These are phyloP conservation scores for Chelonus formosanus DNA, from an alignment of 2,888 invertebrate species.

Conservation along the genomic window DNA sequence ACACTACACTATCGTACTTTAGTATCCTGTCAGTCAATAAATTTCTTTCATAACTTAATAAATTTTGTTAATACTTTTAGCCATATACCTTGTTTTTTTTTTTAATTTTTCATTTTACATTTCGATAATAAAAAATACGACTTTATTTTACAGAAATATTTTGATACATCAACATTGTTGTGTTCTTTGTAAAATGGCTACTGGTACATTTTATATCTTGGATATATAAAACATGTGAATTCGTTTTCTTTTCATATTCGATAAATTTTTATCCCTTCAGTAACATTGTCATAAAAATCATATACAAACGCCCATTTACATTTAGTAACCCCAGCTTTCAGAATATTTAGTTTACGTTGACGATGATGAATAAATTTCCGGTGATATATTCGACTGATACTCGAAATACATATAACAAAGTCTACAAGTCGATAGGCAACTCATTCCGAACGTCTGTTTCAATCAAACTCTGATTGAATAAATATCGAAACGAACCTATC, in stretches of 20 bases:
- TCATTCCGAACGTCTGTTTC: slow-evolving; percentile 4
- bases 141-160: no score
- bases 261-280: no score
- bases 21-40: slow-evolving; percentile 4
- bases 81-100: neutral
- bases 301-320: no score
- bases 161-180: no score
- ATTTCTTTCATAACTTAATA: slow-evolving; percentile 2
- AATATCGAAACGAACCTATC: neutral
- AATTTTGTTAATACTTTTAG: neutral
- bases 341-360: slow-evolving; percentile 18
- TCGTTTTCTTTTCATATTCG: no score
- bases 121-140: neutral
- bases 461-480: slow-evolving; percentile 10
- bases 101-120: slow-evolving; percentile 6
- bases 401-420: slow-evolving; percentile 29
- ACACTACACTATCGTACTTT: neutral
- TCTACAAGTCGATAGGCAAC: slow-evolving; percentile 4
- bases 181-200: no score
- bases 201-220: no score
- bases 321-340: no score
- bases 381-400: slow-evolving; percentile 33
- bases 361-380: slow-evolving; percentile 37
- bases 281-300: no score
- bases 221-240: neutral